Base-by-base conservation (phyloP, 2,113 vertebrate genomes). In the Saguinus imperator region DNA sequence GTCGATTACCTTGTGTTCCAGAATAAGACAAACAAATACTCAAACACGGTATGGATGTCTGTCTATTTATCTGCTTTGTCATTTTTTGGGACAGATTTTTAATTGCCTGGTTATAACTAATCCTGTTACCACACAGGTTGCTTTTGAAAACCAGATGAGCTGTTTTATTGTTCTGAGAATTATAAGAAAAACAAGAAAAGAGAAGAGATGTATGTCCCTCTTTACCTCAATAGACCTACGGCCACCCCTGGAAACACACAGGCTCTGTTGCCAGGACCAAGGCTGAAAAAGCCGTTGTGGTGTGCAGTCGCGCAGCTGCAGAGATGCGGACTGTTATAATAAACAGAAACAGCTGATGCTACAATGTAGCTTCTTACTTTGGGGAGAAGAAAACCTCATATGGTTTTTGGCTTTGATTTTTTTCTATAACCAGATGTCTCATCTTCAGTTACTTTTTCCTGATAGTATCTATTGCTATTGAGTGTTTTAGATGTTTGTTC, bases 391-490 rank as follows among this genome's bases (percentile, higher is more conserved):
- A 98, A 97, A 92, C 87, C 79, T 96, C 87, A 32, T 6, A 48
- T 83, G 52, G 79, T 86, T 87, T 97, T 96, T 85, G 92, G 89
- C 37, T 97, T 81, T 87, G 4, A 23, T 76, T 70, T 94, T 48
- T 52, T 86, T 45, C 86, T 95, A 32, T n/a, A 96, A 92, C 87
- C 83, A 97, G 95, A 95, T 96, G 68, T 94, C 50, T 96, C 83
- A 88, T 50, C 7, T 83, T 98, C 43, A 0, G 96, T 96, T 97
- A 68, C 37, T 32, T 87, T 94, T 82, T 95, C 37, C 72, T 96
- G 95, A 96, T 96, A 70, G 9, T 9, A 96, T 75, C 97, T 93
- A 13, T 93, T 50, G 76, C 52, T 84, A 73, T 43, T 81, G 40
- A 76, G 55, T n/a, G 29, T 81, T 97, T 32, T 10, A 6, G 87